These are phyloP conservation scores for Argya squamiceps DNA, from an alignment of 2,797 vertebrate genomes.

Conservation along the genomic window DNA sequence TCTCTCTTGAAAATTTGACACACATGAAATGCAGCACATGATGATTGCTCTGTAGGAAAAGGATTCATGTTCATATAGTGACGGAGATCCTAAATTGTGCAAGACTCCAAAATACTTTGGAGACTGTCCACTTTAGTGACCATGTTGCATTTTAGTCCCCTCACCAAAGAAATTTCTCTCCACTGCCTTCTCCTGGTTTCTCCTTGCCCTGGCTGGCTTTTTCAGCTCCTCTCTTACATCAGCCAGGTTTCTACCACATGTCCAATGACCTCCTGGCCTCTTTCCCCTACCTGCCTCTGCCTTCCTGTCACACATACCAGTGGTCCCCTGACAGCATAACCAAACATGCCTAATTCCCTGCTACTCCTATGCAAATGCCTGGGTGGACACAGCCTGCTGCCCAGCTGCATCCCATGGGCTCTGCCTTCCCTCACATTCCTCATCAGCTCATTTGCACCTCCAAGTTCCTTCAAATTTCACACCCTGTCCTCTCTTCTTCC, in stretches of 20 bases:
- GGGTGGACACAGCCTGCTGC: neutral
- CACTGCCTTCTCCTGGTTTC: neutral
- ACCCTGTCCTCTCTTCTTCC: neutral
- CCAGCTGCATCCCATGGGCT: accelerated
- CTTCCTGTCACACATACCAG: neutral
- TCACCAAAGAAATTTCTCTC: neutral
- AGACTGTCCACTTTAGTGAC: neutral
- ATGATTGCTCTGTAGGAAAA: neutral
- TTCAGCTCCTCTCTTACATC: neutral
- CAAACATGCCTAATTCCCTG: neutral
- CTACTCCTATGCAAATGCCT: accelerated
- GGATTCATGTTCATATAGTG: neutral
- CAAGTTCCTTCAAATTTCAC: neutral
- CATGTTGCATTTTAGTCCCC: neutral
- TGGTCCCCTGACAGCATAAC: neutral
- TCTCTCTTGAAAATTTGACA: neutral
- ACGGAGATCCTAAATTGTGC: neutral
- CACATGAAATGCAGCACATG: neutral
- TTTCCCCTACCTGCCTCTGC: neutral
- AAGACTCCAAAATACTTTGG: neutral
- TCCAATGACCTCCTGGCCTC: neutral
- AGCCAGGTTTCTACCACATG: neutral
- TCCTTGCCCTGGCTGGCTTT: neutral
- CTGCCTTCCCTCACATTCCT: neutral
- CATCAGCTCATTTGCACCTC: neutral